Evolutionary conservation across 2,797 vertebrate genomes (phyloP).

Genomic region (Helarctos malayanus): DNA sequence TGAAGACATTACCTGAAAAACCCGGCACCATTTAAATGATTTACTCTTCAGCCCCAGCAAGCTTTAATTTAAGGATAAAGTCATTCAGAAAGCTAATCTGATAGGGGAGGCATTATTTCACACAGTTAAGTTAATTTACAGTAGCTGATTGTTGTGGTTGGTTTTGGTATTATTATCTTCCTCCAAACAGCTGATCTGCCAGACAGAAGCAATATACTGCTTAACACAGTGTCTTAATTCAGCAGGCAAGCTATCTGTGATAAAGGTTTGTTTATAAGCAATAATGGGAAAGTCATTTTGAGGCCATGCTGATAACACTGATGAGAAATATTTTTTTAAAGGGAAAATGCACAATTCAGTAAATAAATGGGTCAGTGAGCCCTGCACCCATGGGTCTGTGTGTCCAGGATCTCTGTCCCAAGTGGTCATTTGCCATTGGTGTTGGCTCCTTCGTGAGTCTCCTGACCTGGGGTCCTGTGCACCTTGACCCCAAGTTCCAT

Average conservation of each 20-base stretch:
- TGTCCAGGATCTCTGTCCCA: constrained; percentile 70
- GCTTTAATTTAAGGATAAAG: constrained; percentile 94
- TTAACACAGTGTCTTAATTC: constrained; percentile 92
- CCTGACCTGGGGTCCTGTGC: constrained; percentile 5
- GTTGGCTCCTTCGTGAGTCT: neutral
- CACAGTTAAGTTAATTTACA: constrained; percentile 93
- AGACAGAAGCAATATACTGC: constrained; percentile 92
- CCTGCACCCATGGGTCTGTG: constrained; percentile 77
- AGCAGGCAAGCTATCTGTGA: constrained; percentile 89
- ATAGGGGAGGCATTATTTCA: constrained; percentile 92
- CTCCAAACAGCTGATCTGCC: constrained; percentile 91
- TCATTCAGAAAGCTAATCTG: constrained; percentile 93
- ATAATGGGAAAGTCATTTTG: constrained; percentile 91
- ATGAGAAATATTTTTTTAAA: constrained; percentile 86
- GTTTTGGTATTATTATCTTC: constrained; percentile 92
- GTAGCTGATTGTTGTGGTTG: constrained; percentile 92
- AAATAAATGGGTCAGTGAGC: constrained; percentile 73
- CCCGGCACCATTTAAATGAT: constrained; percentile 92
- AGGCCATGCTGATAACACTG: constrained; percentile 91
- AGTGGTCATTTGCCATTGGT: constrained; percentile 35
- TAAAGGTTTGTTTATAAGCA: constrained; percentile 92
- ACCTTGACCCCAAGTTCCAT: neutral
- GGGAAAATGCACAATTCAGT: constrained; percentile 69
- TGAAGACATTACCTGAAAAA: constrained; percentile 93
- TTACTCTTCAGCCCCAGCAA: constrained; percentile 92